Base-by-base conservation (phyloP, 2,888 invertebrate genomes). In the Xanthia icteritia region DNA sequence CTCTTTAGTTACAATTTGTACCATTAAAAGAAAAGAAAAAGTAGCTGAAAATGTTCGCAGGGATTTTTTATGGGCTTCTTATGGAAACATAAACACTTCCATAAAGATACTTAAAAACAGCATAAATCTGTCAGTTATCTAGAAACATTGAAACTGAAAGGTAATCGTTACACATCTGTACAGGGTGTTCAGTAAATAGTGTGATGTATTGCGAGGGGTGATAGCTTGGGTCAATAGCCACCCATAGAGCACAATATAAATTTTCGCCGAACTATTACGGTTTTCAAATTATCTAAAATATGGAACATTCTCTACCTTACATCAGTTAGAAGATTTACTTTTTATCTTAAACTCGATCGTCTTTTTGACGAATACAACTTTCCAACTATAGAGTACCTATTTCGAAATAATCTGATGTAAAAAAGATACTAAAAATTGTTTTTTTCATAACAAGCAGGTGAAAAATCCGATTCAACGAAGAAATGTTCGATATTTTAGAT, bases 111-210 rank as follows among this genome's bases (percentile, higher is more conserved):
- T 76, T 60, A 27, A 68, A 45, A 63, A 68, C 27, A 27, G 42
- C 56, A 82, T 73, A 71, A 78, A 75, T 76, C 64, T 78, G 60
- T 39, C 9, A 66, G 54, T 54, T 73, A 68, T n/a, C 64, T 60
- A 23, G 23, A 48, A 67, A 68, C 48, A 63, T 61, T 73, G n/a
- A 69, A 72, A 63, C 58, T 73, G n/a, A 69, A 72, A 81, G 36
- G 78, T 76, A 77, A 83, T 81, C 58, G 39, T 68, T 69, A 74
- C 71, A 58, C 70, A 67, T 39, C 45, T 86, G 56, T 73, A 66
- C 31, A 23, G 15, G 31, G 9, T 51, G 15, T 31, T 15, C 31
- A 65, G 42, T 45, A 13, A 27, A 27, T 4, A 45, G 6, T 66
- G 13, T 4, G 27, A 20, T 20, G 13, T 66, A 13, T 1, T 66